Base-by-base conservation (phyloP, 2,113 vertebrate genomes). In the Myrmecobius fasciatus region DNA sequence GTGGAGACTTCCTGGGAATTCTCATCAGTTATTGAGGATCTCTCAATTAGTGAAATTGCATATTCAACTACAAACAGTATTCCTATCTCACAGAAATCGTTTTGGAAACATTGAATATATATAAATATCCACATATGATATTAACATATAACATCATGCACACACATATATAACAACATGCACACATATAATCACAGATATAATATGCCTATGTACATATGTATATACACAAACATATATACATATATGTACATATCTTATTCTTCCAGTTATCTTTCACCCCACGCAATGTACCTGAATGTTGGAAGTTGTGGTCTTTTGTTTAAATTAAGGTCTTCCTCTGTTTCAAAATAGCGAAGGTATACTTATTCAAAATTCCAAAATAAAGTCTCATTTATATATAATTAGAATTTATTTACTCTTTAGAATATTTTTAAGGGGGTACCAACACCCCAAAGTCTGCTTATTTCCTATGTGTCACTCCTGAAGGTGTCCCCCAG, bases 341-440 rank as follows among this genome's bases (percentile, higher is more conserved):
- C 67, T 31, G 53, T 26, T 52, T 92, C 75, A 56, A 52, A 89
- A 51, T 24, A 93, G 92, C 52, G 53, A 47, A 94, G 47, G 47
- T 17, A 20, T 25, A 89, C 60, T 12, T 89, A 88, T 46, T 94
- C 90, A 89, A 91, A 89, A 92, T 26, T 93, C 89, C 36, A 67
- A 52, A 93, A 67, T 52, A 92, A 91, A 89, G 53, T 47, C 67
- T 93, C 90, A 47, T 52, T 93, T 96, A 83, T n/a, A 83, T 24
- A 83, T 83, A 8, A 83, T 1, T 75, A 36, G 36, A 83, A 43
- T 43, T 83, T n/a, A 83, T 43, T n/a, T 75, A 14, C 60, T n/a
- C 4, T 83, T n/a, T 83, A 83, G n/a, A 83, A 83, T 83, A 43
- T 83, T 75, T 75, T 75, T 75, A 75, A 17, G 0, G 4, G 31